Evolutionary conservation across 30 jellyfish, hydroid and myxozoan genomes (phyloP).

Genomic region (Pseudorhiza aurosa): DNA sequence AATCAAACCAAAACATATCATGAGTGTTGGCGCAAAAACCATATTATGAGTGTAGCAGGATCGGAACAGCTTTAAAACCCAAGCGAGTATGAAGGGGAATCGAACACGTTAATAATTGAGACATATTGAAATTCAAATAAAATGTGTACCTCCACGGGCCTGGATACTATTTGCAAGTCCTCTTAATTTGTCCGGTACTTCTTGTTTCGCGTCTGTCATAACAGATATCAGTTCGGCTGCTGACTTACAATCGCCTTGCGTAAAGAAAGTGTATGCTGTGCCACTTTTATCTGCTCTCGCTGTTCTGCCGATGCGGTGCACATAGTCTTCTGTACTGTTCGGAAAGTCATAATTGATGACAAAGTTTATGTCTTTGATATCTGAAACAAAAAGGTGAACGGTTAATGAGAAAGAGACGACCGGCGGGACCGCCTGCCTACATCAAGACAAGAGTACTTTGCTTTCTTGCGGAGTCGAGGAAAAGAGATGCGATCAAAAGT

Average conservation of each 20-base stretch:
- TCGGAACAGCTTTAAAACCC: too few relatives aligned
- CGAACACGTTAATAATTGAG: neutral
- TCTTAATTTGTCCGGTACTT: slow-evolving; percentile 81
- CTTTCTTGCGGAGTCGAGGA: too few relatives aligned
- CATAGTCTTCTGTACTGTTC: slow-evolving; percentile 88
- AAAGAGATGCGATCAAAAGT: too few relatives aligned
- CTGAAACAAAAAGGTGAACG: slow-evolving; percentile 41
- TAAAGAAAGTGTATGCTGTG: slow-evolving; percentile 95
- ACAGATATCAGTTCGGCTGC: slow-evolving; percentile 84
- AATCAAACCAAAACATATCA: too few relatives aligned
- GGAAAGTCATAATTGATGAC: slow-evolving; percentile 96
- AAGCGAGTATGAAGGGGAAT: too few relatives aligned
- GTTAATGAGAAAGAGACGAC: neutral
- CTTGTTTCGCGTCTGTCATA: slow-evolving; percentile 88
- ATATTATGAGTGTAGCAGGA: too few relatives aligned
- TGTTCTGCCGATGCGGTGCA: slow-evolving; percentile 98
- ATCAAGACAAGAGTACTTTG: too few relatives aligned
- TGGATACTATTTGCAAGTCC: slow-evolving; percentile 51
- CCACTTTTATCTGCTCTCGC: slow-evolving; percentile 96
- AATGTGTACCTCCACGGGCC: slow-evolving; percentile 70
- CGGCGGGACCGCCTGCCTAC: too few relatives aligned
- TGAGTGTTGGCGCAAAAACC: too few relatives aligned
- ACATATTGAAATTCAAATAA: too few relatives aligned
- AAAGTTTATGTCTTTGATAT: slow-evolving; percentile 94
- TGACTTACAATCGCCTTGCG: slow-evolving; percentile 71